Conservation (phyloP, 2,888 invertebrate genomes). For the Plagodis dolabraria region DNA sequence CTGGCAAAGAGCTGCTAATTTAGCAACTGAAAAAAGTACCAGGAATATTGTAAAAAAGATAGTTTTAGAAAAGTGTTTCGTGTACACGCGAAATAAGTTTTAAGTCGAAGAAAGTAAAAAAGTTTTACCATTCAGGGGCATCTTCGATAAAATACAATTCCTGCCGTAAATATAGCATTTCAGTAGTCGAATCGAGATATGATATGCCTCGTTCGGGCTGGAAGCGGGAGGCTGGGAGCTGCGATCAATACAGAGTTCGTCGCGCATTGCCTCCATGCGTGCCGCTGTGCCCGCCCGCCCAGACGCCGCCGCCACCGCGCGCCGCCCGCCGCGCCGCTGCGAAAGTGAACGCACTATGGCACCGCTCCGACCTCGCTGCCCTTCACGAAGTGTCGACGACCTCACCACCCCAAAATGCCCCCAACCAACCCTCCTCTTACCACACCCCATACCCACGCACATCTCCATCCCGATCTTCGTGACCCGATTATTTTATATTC, state of each 20-base stretch:
- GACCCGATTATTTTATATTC: conserved; percentile 68
- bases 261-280: conserved; percentile 49
- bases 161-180: conserved; percentile 33
- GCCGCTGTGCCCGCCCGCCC: conserved; percentile 35
- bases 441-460: conserved; percentile 53
- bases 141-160: conserved; percentile 24
- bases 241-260: conserved; percentile 71
- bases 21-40: no score
- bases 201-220: conserved; percentile 40
- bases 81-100: no score
- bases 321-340: conserved; percentile 52
- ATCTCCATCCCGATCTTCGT: conserved; percentile 64
- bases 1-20: no score
- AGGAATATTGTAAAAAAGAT: no score
- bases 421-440: conserved; percentile 45
- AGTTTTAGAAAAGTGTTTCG: no score
- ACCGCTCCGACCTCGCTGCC: conserved; percentile 73
- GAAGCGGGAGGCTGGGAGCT: conserved; percentile 66
- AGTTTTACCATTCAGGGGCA: conserved; percentile 39
- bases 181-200: conserved; percentile 47
- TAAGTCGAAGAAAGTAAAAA: no score
- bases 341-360: conserved; percentile 78
- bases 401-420: conserved; percentile 56
- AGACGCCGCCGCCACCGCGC: conserved; percentile 42
- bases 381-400: conserved; percentile 81